A percentile compares a stretch with the other conserved stretches of the same genome.
These are phyloP conservation scores for Actinia tenebrosa DNA, from an alignment of 64 coral and sea anemone species.

Conservation along the genomic window DNA sequence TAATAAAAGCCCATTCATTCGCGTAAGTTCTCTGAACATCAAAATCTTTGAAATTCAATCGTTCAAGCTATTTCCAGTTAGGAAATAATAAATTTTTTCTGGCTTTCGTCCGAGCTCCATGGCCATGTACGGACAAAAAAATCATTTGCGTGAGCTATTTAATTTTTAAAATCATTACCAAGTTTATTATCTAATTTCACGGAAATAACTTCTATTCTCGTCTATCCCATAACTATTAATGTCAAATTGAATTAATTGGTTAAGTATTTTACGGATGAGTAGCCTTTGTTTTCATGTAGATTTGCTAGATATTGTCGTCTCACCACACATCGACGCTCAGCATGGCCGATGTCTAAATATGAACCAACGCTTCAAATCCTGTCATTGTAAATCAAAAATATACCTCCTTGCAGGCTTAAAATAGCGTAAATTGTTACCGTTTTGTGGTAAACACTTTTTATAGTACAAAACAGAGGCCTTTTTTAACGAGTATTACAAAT, in stretches of 20 bases:
- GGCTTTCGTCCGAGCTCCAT: neutral
- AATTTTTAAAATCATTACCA: neutral
- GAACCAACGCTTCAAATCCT: neutral
- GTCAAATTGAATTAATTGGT: neutral
- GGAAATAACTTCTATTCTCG: constrained; percentile 7
- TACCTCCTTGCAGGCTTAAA: neutral
- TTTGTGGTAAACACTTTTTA: neutral
- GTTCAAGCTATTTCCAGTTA: too few relatives aligned
- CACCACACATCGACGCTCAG: neutral
- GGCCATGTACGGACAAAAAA: neutral
- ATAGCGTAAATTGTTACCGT: neutral
- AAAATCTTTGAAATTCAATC: too few relatives aligned
- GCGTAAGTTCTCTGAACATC: too few relatives aligned
- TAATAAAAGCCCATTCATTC: too few relatives aligned
- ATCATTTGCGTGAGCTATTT: neutral
- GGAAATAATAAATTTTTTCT: neutral
- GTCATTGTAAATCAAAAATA: neutral
- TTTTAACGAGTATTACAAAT: neutral
- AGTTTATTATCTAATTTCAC: neutral
- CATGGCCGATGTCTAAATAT: neutral
- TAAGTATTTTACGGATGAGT: neutral
- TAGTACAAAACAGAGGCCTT: neutral
- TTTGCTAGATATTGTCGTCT: neutral
- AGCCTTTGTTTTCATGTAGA: neutral
- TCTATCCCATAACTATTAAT: neutral